Conservation (phyloP, 2,113 vertebrate genomes). For the Miniopterus natalensis region DNA sequence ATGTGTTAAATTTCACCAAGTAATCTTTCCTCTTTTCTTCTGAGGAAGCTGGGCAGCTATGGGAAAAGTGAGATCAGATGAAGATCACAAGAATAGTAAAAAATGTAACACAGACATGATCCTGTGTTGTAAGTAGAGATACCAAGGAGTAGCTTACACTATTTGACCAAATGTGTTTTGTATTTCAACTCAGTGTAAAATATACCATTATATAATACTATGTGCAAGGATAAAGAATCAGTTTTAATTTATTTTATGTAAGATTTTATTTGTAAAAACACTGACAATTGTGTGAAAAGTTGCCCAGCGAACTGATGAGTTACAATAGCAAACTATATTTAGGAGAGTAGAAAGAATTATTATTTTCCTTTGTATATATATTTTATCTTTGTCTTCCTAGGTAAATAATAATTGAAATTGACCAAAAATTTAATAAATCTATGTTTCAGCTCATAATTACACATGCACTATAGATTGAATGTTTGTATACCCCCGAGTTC, state of each 20-base stretch:
- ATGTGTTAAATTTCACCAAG: not conserved
- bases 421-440: not conserved
- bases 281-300: not conserved
- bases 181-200: not conserved
- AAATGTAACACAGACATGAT: not conserved
- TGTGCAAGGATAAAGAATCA: not conserved
- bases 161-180: not conserved
- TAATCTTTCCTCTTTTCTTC: not conserved
- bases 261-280: not conserved
- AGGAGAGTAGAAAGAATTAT: not conserved
- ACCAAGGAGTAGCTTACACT: not conserved
- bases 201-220: not conserved
- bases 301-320: not conserved
- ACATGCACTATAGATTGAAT: not conserved
- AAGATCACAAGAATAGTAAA: not conserved
- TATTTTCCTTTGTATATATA: not conserved
- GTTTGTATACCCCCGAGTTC: not conserved
- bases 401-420: not conserved
- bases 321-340: not conserved
- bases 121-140: not conserved
- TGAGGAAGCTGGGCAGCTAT: not conserved
- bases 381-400: not conserved
- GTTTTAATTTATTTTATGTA: not conserved
- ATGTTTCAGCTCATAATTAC: not conserved
- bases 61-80: not conserved